Percentiles rank a stretch among this genome's conserved stretches.
Evolutionary conservation across 2,113 vertebrate genomes (phyloP).

Genomic region (Microtus oregoni): DNA sequence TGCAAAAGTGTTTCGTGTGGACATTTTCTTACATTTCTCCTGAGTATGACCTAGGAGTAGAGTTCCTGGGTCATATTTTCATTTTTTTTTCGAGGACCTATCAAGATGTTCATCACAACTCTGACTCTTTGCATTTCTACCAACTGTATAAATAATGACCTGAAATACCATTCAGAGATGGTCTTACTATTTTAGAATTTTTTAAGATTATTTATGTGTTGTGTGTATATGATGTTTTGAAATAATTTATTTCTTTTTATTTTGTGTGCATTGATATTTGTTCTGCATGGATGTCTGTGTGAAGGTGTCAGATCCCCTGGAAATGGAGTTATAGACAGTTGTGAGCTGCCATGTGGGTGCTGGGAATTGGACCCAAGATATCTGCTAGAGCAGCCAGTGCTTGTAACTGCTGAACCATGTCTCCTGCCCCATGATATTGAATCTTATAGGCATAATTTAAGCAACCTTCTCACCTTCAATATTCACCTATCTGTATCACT

Average conservation of each 20-base stretch:
- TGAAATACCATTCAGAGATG: neutral
- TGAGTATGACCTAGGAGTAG: neutral
- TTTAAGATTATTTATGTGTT: neutral
- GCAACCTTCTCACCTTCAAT: neutral
- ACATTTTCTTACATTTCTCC: conserved; percentile 2
- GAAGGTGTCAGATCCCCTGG: neutral
- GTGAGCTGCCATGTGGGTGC: neutral
- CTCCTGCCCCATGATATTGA: neutral
- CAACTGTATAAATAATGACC: neutral
- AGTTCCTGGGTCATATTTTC: neutral
- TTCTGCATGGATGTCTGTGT: neutral
- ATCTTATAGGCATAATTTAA: neutral
- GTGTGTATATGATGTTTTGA: neutral
- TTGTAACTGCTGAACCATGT: neutral
- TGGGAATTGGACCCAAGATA: neutral
- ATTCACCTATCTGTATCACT: conserved; percentile 16
- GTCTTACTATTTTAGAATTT: neutral
- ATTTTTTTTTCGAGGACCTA: neutral
- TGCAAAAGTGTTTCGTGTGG: neutral
- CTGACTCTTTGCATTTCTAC: neutral
- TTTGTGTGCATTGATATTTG: neutral
- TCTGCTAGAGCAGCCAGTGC: neutral
- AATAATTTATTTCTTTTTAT: neutral
- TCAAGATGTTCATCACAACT: neutral
- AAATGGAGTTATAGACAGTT: neutral